Conservation (phyloP, 2,888 invertebrate genomes). For the Falcaria lacertinaria region DNA sequence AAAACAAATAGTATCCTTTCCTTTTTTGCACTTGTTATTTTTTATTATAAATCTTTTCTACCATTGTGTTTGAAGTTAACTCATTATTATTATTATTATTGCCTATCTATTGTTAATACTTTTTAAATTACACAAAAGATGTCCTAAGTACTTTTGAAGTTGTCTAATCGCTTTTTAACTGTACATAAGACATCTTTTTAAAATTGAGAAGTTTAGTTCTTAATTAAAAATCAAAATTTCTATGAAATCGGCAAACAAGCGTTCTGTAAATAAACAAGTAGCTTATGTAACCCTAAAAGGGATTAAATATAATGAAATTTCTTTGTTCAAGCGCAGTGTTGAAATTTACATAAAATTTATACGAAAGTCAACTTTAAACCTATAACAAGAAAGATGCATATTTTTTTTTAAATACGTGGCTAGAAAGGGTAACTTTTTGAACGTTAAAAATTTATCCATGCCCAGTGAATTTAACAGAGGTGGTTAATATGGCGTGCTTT, state of each 20-base stretch:
- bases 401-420: slow-evolving; percentile 6
- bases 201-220: slow-evolving; percentile 20
- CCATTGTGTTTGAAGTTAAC: too few species aligned
- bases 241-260: slow-evolving; percentile 10
- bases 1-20: too few species aligned
- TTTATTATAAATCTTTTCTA: too few species aligned
- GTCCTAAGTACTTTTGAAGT: slow-evolving; percentile 2
- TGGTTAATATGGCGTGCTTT: slow-evolving; percentile 40
- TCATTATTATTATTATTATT: too few species aligned
- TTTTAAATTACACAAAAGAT: background rate
- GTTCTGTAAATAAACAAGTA: slow-evolving; percentile 33
- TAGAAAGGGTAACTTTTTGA: slow-evolving; percentile 1
- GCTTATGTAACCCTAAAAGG: slow-evolving; percentile 41
- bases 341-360: background rate
- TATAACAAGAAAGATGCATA: slow-evolving; percentile 8
- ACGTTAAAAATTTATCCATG: slow-evolving; percentile 55
- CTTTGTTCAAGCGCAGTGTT: slow-evolving; percentile 38
- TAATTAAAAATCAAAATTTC: slow-evolving; percentile 21
- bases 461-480: slow-evolving; percentile 57
- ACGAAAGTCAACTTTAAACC: slow-evolving; percentile 2
- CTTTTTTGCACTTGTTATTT: too few species aligned
- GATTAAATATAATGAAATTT: slow-evolving; percentile 66
- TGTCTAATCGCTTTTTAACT: slow-evolving; percentile 13
- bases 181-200: slow-evolving; percentile 17
- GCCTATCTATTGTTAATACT: background rate